These are phyloP conservation scores for Crossaster papposus DNA, from an alignment of 53 echinoderm and acorn worm genomes.

Conservation along the genomic window DNA sequence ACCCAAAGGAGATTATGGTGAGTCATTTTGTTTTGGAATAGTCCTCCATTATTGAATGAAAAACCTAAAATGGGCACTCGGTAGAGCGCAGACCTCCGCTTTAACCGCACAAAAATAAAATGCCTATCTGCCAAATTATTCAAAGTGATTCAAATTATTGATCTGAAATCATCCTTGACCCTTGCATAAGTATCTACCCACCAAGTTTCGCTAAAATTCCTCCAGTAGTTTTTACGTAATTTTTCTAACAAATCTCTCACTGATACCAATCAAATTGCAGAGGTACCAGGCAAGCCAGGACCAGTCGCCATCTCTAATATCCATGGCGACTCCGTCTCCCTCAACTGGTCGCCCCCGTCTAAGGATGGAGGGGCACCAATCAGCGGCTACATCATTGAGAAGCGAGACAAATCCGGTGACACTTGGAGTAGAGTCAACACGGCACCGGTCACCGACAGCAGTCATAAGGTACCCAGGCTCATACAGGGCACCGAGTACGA, in stretches of 20 bases:
- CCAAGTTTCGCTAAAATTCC: no score
- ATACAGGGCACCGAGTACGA: conserved; percentile 83
- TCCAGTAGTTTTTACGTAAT: no score
- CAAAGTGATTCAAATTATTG: no score
- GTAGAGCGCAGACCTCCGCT: no score
- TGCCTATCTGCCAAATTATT: no score
- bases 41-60: no score
- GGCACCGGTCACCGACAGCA: conserved; percentile 72
- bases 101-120: no score
- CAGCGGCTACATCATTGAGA: conserved; percentile 95
- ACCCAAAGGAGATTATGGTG: conserved; percentile 91
- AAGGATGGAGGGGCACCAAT: conserved; percentile 91
- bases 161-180: no score
- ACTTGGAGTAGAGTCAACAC: conserved; percentile 75
- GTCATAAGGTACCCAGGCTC: conserved; percentile 71
- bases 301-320: conserved; percentile 69
- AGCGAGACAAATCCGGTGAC: conserved; percentile 61
- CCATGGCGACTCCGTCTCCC: conserved; percentile 73
- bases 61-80: no score
- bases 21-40: conserved; percentile 24
- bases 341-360: conserved; percentile 81
- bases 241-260: neutral
- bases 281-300: conserved; percentile 86
- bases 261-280: conserved; percentile 51
- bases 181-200: no score